Conservation (phyloP, 2,888 invertebrate species). For the Escarpia spicata region DNA sequence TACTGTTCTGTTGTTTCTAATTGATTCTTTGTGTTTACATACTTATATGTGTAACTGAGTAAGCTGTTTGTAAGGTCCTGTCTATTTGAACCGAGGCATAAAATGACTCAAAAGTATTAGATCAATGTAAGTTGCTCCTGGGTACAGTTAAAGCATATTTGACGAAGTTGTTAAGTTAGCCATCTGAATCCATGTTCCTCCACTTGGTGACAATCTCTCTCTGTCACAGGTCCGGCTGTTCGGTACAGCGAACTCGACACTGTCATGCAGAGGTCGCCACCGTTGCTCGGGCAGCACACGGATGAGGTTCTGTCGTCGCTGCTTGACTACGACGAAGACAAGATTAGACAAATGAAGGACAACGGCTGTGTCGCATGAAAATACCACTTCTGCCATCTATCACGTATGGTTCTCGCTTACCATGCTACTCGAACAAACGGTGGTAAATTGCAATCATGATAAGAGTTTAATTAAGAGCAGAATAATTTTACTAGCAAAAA, state of each 20-base stretch:
- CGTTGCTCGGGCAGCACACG: constrained; percentile 89
- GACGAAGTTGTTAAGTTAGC: no score
- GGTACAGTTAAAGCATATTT: no score
- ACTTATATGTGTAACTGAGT: no score
- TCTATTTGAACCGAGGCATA: neutral
- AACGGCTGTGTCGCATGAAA: constrained; percentile 17
- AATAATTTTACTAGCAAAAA: neutral
- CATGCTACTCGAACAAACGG: neutral
- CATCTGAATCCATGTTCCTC: no score
- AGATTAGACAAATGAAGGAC: constrained; percentile 33
- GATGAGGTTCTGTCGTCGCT: constrained; percentile 73
- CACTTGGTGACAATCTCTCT: neutral
- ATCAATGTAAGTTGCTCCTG: neutral
- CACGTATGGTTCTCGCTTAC: neutral
- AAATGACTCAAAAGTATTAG: neutral
- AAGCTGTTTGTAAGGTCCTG: neutral
- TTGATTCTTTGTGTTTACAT: no score
- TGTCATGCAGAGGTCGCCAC: constrained; percentile 76
- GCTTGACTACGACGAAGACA: constrained; percentile 38
- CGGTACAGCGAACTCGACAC: constrained; percentile 80
- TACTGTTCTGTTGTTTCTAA: no score
- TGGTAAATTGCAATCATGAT: neutral
- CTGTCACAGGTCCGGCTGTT: constrained; percentile 80
- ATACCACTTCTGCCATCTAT: neutral
- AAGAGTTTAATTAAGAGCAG: neutral